phyloP scores from a whole-genome alignment of 2,113 vertebrate species.

The Apteryx owenii region DNA sequence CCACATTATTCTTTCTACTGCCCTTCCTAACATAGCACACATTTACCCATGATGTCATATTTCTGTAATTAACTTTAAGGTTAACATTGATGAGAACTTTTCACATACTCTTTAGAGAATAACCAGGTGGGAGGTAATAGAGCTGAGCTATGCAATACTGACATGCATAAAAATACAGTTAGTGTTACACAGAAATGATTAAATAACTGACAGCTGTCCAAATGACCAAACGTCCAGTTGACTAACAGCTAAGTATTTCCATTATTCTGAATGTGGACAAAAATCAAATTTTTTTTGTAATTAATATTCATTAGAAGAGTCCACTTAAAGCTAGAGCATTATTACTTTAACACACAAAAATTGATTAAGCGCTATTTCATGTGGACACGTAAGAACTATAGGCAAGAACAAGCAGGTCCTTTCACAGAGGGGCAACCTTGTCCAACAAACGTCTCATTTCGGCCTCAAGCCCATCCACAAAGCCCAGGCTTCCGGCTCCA shows the following conservation, averaged over 20 bases:
- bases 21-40: background rate
- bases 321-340: background rate
- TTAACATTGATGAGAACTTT: background rate
- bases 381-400: background rate
- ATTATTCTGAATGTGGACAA: background rate
- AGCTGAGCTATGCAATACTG: background rate
- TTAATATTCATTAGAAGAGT: background rate
- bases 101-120: background rate
- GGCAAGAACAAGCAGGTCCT: background rate
- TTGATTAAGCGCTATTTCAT: background rate
- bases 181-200: background rate
- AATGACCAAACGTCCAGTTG: background rate
- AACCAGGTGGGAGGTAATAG: background rate
- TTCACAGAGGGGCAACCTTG: background rate
- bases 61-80: constrained; percentile 4
- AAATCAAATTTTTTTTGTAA: background rate
- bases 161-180: background rate
- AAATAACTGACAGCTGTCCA: background rate
- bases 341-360: background rate
- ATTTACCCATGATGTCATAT: accelerated
- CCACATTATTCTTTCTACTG: background rate
- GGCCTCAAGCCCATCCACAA: background rate
- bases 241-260: background rate
- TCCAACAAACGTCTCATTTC: background rate
- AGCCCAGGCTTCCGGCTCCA: background rate